Evolutionary conservation across 2,113 vertebrate species (phyloP).

Genomic region (Dolichallabes microphthalmus): DNA sequence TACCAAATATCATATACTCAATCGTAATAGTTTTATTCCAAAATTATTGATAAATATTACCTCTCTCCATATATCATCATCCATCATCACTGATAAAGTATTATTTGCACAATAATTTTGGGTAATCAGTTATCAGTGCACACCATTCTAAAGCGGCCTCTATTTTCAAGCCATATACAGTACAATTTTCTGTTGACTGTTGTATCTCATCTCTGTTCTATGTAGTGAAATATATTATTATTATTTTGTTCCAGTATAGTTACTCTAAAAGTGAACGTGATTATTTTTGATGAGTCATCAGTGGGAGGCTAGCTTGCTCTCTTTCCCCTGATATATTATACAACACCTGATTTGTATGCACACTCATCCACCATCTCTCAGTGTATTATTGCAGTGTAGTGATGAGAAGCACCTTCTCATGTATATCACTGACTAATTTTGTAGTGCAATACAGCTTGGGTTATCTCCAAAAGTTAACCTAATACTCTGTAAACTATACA

Average conservation of each 20-base stretch:
- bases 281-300: constrained; percentile 32
- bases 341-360: constrained; percentile 34
- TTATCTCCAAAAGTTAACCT: neutral
- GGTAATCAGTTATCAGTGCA: neutral
- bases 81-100: neutral
- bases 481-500: neutral
- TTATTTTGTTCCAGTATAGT: neutral
- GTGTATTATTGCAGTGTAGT: constrained; percentile 11
- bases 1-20: no score
- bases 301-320: neutral
- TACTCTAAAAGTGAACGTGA: constrained; percentile 22
- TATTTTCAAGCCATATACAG: neutral
- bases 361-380: constrained; percentile 5
- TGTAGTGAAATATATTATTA: neutral
- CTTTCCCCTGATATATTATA: neutral
- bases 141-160: neutral
- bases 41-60: neutral
- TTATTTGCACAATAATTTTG: neutral
- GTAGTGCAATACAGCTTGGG: neutral
- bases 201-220: neutral
- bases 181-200: neutral
- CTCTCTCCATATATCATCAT: neutral
- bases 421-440: neutral
- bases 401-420: neutral
- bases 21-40: neutral